Evolutionary conservation across 2,797 vertebrate species (phyloP).

Genomic region (Cephalopachus bancanus): DNA sequence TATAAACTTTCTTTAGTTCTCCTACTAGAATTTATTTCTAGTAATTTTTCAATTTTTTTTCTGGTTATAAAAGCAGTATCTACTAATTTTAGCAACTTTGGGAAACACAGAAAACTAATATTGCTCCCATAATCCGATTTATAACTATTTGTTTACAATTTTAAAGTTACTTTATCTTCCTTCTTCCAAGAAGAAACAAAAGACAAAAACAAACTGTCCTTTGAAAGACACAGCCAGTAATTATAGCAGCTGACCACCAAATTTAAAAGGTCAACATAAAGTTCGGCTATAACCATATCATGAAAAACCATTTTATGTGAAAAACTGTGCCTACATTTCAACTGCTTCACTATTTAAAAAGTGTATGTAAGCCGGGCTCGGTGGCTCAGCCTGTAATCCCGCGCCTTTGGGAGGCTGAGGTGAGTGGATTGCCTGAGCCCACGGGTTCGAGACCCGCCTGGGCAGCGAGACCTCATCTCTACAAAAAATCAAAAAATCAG

Average conservation of each 20-base stretch:
- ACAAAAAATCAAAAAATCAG: too few relatives aligned
- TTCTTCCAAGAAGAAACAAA: slow-evolving; percentile 31
- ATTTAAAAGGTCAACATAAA: not conserved
- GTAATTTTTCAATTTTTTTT: slow-evolving; percentile 28
- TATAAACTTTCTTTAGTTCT: not conserved
- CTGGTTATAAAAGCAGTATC: slow-evolving; percentile 23
- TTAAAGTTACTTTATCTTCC: not conserved
- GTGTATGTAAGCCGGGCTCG: not conserved
- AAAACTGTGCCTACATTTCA: slow-evolving; percentile 28
- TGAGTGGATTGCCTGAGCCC: too few relatives aligned
- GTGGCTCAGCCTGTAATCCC: too few relatives aligned
- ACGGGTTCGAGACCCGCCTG: too few relatives aligned
- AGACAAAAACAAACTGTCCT: slow-evolving; percentile 9
- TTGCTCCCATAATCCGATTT: not conserved
- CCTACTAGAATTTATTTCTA: not conserved
- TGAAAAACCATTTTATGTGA: not conserved
- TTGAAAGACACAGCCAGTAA: slow-evolving; percentile 8
- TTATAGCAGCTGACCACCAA: not conserved
- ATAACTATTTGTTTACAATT: not conserved
- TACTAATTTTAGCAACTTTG: slow-evolving; percentile 52
- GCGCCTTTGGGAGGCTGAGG: too few relatives aligned
- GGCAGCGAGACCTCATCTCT: too few relatives aligned
- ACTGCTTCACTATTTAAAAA: slow-evolving; percentile 10
- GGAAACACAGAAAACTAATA: slow-evolving; percentile 24
- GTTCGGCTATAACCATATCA: not conserved